Base-by-base conservation (phyloP, 2,113 vertebrate species). In the Formicarius rufipectus region DNA sequence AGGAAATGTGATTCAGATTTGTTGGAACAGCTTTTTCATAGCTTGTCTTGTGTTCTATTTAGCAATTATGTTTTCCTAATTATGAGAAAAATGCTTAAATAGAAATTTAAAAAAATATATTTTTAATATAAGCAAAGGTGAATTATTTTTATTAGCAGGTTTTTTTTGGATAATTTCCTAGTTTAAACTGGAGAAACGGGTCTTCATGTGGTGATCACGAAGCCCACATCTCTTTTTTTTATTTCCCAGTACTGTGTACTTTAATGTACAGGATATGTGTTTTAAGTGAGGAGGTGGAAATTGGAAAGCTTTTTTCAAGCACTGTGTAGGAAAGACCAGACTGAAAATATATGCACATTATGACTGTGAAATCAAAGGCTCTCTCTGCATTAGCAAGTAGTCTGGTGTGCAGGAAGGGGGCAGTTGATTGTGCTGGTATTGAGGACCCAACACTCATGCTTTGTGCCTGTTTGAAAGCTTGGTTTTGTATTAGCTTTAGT, bases 321-420 rank as follows among this genome's bases (percentile, higher is more conserved):
- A 50, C 23, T 1, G 0, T 7, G 8, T 58, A 49, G 49, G 12
- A 52, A 68, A 83, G 37, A 47, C 5, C 8, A 73, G 8, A 49
- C 35, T 76, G 7, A 44, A 79, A 80, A 56, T 35, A 27, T 4
- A 37, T 71, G 39, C 17, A 37, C 4, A 1, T 87, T 47, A 60
- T 47, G 90, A 33, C 18, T 62, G 49, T 73, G 72, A 93, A 66
- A 86, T 84, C 53, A 47, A 23, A 86, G 59, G 27, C 18, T 11
- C 22, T 49, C 28, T 73, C 49, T 79, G 23, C 3, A 0, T 60
- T 68, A 53, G 22, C 9, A 49, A 31, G 44, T 31, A 9, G n/a
- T 7, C 27, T 66, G 44, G 14, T 53, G 10, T 44, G 52, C 53
- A 59, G 33, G 37, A 83, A 69, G 24, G 15, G 37, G 52, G 12